phyloP scores from a whole-genome alignment of 2,888 invertebrate species.

The Pandemis cinnamomeana region DNA sequence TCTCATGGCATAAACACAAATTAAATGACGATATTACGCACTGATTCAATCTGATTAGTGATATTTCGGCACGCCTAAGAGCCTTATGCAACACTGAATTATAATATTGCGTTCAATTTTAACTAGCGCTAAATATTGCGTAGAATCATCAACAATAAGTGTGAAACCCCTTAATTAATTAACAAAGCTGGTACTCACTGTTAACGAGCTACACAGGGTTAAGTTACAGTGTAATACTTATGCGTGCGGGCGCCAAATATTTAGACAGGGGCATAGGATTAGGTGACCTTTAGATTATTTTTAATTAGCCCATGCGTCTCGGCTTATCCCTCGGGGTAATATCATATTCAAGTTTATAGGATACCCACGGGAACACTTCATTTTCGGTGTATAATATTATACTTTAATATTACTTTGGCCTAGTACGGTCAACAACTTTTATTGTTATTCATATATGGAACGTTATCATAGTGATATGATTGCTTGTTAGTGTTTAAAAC shows the following conservation, averaged over 20 bases:
- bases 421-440: not conserved
- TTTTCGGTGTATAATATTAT: slow-evolving; percentile 16
- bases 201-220: slow-evolving; percentile 4
- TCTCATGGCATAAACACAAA: not conserved
- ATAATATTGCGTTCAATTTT: not conserved
- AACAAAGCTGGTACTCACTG: slow-evolving; percentile 11
- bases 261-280: slow-evolving; percentile 8
- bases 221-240: slow-evolving; percentile 10
- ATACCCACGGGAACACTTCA: slow-evolving; percentile 15
- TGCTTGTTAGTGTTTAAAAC: too few species aligned
- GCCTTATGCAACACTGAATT: not conserved
- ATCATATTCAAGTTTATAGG: slow-evolving; percentile 22
- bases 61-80: not conserved
- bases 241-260: slow-evolving; percentile 12
- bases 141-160: slow-evolving; percentile 11
- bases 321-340: slow-evolving; percentile 13
- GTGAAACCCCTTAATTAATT: slow-evolving; percentile 31
- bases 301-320: slow-evolving; percentile 23
- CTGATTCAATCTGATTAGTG: not conserved
- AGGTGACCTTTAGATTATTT: slow-evolving; percentile 23
- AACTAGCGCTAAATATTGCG: not conserved
- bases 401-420: not conserved
- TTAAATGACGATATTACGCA: not conserved
- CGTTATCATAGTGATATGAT: too few species aligned
- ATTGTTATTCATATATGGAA: too few species aligned